phyloP scores from a whole-genome alignment of 2,113 vertebrate species.

The Muntiacus reevesi region DNA sequence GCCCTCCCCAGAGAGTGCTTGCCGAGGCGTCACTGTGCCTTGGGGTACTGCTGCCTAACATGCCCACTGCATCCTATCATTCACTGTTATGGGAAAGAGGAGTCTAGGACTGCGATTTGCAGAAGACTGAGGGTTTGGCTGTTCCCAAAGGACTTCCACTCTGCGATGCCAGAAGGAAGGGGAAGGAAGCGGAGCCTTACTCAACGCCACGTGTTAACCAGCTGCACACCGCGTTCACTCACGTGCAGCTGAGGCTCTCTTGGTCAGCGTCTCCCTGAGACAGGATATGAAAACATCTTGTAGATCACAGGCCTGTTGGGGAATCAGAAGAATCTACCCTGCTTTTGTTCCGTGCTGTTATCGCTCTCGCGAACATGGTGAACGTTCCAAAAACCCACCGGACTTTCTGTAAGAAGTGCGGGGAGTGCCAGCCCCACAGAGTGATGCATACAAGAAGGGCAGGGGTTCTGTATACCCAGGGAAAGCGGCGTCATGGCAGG shows the following conservation, averaged over 20 bases:
- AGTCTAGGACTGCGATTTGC: background rate
- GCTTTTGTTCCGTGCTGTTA: accelerated
- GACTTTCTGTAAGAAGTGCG: background rate
- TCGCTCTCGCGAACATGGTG: accelerated
- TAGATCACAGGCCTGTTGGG: background rate
- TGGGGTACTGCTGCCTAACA: background rate
- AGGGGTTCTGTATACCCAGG: background rate
- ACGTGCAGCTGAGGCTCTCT: background rate
- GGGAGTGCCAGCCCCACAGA: background rate
- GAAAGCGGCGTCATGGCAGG: accelerated
- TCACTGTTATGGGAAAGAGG: background rate
- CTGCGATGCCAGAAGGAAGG: background rate
- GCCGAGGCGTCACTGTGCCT: background rate
- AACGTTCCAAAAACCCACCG: accelerated
- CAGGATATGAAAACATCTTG: background rate
- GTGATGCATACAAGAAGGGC: background rate
- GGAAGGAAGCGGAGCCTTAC: background rate
- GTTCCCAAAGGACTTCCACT: background rate
- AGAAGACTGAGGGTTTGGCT: background rate
- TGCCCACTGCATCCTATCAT: background rate
- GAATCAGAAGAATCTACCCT: background rate
- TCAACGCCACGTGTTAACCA: background rate
- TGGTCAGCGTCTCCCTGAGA: background rate
- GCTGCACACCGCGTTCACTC: background rate
- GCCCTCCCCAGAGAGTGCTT: background rate